Evolutionary conservation across 2,113 vertebrate species (phyloP), one percentile per base, ranked within the genome.

Genomic region (Nyctibius bracteatus): DNA sequence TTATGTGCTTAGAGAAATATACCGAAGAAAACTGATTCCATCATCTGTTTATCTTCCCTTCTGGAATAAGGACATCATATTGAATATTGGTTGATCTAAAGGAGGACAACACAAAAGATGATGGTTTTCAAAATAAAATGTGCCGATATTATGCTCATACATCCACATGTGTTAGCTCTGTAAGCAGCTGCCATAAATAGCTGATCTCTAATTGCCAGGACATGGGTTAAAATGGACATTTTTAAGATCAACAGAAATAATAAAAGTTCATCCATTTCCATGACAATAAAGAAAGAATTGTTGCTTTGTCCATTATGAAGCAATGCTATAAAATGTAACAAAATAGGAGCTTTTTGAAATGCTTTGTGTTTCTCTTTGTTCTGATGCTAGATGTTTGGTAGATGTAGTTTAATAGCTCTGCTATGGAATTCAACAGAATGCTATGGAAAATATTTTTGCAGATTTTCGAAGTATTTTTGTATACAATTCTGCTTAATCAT

Each of bases 191-290:
- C 44, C 77, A 51, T 84, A 96, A 92, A 95, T 17, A 84, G 72
- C 33, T 88, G 30, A 83, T 78, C 19, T 88, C 19, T 43, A 71
- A 92, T 55, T 90, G 82, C 52, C 80, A 81, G 51, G 78, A 57
- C 15, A 52, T 2, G 7, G n/a, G 20, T 41, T 77, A 93, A 82
- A 91, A 80, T 63, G 33, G 81, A 47, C 21, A 78, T 52, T 81
- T 92, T 88, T n/a, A 78, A 80, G 71, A 80, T 80, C 81, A 95
- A 59, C 17, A 74, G 31, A 90, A 95, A 81, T 52, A 88, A 73
- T 51, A 86, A 52, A 83, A 67, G 8, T 67, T 83, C 86, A 80
- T 81, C 33, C 2, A 39, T 89, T 82, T 80, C 55, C 81, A 51
- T 62, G 52, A 35, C 19, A 92, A 80, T 55, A 96, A 86, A 90